Evolutionary conservation across 1,140 invertebrate species (phyloP).

Genomic region (Caenorhabditis inopinata): DNA sequence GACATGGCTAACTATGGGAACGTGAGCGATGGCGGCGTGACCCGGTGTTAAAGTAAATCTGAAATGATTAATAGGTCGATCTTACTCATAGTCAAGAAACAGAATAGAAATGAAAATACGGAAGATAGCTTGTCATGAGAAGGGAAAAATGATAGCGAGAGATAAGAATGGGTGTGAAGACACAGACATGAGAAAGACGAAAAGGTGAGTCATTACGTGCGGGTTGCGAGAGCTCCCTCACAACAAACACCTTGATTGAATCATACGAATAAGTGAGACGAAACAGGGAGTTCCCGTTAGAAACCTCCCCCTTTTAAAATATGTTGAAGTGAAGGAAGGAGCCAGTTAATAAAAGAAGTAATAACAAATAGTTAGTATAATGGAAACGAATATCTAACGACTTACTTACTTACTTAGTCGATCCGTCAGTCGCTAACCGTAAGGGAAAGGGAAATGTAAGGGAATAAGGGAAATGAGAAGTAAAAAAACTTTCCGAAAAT

Average conservation of each 20-base stretch:
- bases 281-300: neutral
- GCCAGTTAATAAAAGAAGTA: too few species aligned
- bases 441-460: too few species aligned
- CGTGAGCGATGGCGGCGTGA: neutral
- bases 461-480: too few species aligned
- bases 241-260: conserved; percentile 32
- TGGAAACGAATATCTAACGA: too few species aligned
- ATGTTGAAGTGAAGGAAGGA: too few species aligned
- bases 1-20: conserved; percentile 22
- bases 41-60: conserved; percentile 15
- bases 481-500: too few species aligned
- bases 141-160: conserved; percentile 13
- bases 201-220: neutral
- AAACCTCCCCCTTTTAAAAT: neutral
- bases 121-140: conserved; percentile 20
- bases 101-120: conserved; percentile 14
- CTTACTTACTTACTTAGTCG: too few species aligned
- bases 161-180: neutral
- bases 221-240: conserved; percentile 19
- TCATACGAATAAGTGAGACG: conserved; percentile 11
- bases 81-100: neutral
- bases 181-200: neutral
- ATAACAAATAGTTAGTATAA: too few species aligned
- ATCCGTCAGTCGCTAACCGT: too few species aligned
- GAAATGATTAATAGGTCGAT: neutral